Evolutionary conservation across 2,888 invertebrate genomes (phyloP).

Genomic region (Mythimna loreyi): DNA sequence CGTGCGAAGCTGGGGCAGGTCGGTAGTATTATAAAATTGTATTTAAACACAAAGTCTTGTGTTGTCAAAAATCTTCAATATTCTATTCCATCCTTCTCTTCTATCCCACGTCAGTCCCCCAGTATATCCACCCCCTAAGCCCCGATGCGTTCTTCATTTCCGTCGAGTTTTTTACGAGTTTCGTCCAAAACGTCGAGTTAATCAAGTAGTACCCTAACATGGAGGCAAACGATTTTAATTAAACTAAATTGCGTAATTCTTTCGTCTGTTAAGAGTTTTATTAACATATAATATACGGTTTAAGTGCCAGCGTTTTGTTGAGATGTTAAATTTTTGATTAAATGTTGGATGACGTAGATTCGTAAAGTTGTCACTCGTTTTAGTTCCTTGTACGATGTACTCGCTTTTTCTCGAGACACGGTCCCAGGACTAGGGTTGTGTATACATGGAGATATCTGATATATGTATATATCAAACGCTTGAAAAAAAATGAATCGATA

Average conservation of each 20-base stretch:
- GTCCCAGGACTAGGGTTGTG: not conserved
- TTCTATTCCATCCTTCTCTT: slow-evolving; percentile 1
- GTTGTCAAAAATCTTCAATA: not conserved
- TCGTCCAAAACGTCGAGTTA: slow-evolving; percentile 78
- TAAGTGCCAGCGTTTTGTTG: slow-evolving; percentile 45
- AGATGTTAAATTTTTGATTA: slow-evolving; percentile 52
- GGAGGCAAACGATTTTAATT: slow-evolving; percentile 84
- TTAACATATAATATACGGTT: slow-evolving; percentile 56
- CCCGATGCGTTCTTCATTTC: slow-evolving; percentile 75
- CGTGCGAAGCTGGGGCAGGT: too few species aligned
- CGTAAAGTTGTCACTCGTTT: not conserved
- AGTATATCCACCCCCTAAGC: slow-evolving; percentile 56
- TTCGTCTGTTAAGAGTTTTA: slow-evolving; percentile 74
- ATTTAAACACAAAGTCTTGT: too few species aligned
- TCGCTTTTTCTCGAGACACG: not conserved
- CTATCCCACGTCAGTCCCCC: slow-evolving; percentile 1
- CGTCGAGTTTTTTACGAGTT: slow-evolving; percentile 79
- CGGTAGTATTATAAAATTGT: too few species aligned
- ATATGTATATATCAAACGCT: too few species aligned
- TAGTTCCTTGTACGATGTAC: not conserved
- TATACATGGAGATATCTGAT: too few species aligned
- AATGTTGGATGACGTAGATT: slow-evolving; percentile 32
- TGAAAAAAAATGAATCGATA: too few species aligned
- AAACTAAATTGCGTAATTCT: slow-evolving; percentile 81
- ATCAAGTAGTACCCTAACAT: slow-evolving; percentile 77